Evolutionary conservation across 64 coral and sea anemone genomes (phyloP).

Genomic region (Montipora capricornis): DNA sequence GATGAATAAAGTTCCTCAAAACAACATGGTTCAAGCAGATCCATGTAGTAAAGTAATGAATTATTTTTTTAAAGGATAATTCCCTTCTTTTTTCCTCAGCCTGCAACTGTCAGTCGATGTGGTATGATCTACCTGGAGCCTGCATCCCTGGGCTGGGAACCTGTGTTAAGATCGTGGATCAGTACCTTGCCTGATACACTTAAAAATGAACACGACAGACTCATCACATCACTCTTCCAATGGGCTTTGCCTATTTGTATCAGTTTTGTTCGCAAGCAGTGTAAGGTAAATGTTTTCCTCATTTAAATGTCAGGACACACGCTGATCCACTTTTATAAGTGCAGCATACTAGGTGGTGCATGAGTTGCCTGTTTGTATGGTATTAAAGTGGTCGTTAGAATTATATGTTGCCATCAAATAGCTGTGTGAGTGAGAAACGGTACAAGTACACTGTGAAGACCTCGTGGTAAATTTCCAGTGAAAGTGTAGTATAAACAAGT

Average conservation of each 20-base stretch:
- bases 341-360: too few relatives aligned
- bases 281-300: constrained; percentile 73
- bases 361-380: too few relatives aligned
- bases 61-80: not conserved
- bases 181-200: constrained; percentile 68
- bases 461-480: too few relatives aligned
- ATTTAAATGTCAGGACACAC: not conserved
- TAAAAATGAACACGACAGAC: constrained; percentile 71
- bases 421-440: too few relatives aligned
- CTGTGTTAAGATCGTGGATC: constrained; percentile 93
- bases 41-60: not conserved
- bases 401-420: too few relatives aligned
- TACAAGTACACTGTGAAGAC: too few relatives aligned
- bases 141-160: constrained; percentile 90
- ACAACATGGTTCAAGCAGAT: too few relatives aligned
- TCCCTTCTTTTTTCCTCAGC: constrained; percentile 40
- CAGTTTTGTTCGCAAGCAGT: constrained; percentile 94
- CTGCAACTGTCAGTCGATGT: constrained; percentile 97
- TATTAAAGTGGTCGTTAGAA: too few relatives aligned
- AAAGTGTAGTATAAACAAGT: too few relatives aligned
- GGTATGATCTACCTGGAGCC: constrained; percentile 99
- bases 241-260: constrained; percentile 88
- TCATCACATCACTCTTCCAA: constrained; percentile 85
- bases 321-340: too few relatives aligned
- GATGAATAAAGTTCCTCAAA: too few relatives aligned